Evolutionary conservation across 2,888 invertebrate genomes (phyloP), one percentile per base, ranked within the genome.

Genomic region (Taenaris catops): DNA sequence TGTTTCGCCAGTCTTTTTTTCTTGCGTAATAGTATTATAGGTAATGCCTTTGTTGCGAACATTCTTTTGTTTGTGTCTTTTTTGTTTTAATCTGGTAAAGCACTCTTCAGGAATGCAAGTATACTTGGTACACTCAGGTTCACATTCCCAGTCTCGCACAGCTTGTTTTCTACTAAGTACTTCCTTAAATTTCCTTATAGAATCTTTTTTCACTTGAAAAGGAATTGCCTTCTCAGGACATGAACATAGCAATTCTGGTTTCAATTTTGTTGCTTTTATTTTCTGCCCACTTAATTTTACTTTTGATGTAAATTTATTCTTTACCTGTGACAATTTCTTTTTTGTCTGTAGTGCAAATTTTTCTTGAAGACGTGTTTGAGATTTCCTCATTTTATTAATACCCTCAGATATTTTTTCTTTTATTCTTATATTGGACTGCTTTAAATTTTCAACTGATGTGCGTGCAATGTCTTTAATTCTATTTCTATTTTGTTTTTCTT

Each of bases 201-300:
- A 70, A 55, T 73, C 70, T 44, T 63, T 70, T 49, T 41, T 58
- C 18, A 61, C 48, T 27, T 39, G 50, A 25, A 58, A 56, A 8
- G 37, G 8, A 33, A 48, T 26, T 6, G 35, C 24, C 6, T 41
- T 31, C 41, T 45, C 32, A 4, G 31, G 21, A 32, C 19, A 24
- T 12, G 24, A 8, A 12, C 31, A 37, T 7, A 25, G 11, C 11
- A 8, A 10, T 16, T 9, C 4, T 9, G n/a, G 14, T 27, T 21
- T 16, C 12, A 4, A 5, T n/a, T 23, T 27, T 2, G 8, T 14
- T 33, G 24, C 7, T 25, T 25, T 25, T 8, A 23, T 25, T 28
- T 26, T 42, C 42, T 27, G 11, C n/a, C 19, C 12, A 21, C 25
- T 7, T 16, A 4, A 3, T 14, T 25, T 43, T 2, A 43, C 18